Conservation (phyloP, 2,113 vertebrate species). For the Vidua macroura region DNA sequence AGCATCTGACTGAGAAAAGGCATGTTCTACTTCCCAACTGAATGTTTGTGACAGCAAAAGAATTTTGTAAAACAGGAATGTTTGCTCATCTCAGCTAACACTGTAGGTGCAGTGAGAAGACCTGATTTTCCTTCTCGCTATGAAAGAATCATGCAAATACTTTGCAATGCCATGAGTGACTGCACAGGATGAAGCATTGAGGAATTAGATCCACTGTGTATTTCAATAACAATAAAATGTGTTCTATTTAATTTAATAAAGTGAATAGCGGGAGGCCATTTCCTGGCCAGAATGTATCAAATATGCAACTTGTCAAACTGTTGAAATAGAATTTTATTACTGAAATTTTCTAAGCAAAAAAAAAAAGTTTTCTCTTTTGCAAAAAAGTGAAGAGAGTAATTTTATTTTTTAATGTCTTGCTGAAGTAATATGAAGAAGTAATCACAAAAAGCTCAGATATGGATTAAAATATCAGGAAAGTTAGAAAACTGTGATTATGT, state of each 20-base stretch:
- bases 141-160: background rate
- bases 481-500: background rate
- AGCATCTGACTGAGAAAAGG: background rate
- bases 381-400: background rate
- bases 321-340: background rate
- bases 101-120: background rate
- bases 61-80: background rate
- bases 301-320: background rate
- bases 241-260: background rate
- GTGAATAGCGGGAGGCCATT: background rate
- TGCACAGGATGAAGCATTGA: background rate
- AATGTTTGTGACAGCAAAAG: background rate
- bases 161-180: background rate
- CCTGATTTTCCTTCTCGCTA: background rate
- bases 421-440: background rate
- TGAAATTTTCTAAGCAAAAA: background rate
- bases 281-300: background rate
- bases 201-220: background rate
- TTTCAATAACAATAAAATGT: background rate
- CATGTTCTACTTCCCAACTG: background rate
- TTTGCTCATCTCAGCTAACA: background rate
- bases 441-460: background rate
- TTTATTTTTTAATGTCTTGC: background rate
- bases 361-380: background rate
- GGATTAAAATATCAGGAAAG: background rate